Evolutionary conservation across 2,797 vertebrate species (phyloP), one percentile per base, ranked within the genome.

Genomic region (Bradypodion pumilum): DNA sequence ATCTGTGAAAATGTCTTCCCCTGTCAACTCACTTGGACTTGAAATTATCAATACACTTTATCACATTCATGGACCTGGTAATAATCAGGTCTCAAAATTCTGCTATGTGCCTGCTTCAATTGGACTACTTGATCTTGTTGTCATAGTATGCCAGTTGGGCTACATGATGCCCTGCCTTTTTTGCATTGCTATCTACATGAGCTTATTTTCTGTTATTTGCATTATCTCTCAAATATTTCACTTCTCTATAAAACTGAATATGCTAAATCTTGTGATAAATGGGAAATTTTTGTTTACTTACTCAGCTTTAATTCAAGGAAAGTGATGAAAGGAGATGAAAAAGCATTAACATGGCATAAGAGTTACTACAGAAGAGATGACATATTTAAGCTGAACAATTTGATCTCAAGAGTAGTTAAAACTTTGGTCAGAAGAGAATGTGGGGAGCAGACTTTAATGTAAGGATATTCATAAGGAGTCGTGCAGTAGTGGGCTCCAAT

Each of bases 11-110:
- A 62, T 63, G 77, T 3, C 80, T 85, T 80, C 74, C 56, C 65
- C 60, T 81, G 73, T 49, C 40, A 79, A 32, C 35, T 89, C 19
- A 63, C 56, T 78, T 76, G 80, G 44, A 76, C 40, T 63, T 73
- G 49, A 65, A 83, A 42, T 89, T 86, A 86, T 56, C 60, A 60
- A 80, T 85, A 66, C 16, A n/a, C 44, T 74, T 84, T 86, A 79
- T 88, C 52, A 70, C 6, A 37, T 78, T 87, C 81, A 76, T 27
- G 85, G 40, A 87, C 62, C 19, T 37, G 1, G 21, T 32, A 37
- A 25, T 74, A 87, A 59, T 77, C 59, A 27, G 35, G 52, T 42
- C 70, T 89, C 73, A 66, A 68, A 87, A 76, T 42, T 72, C 40
- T 78, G 29, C 19, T 74, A 35, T 59, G 46, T 81, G 40, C 52